A percentile compares a stretch with the other conserved stretches of the same genome.
phyloP scores from a whole-genome alignment of 2,113 vertebrate genomes.

The Stegostoma tigrinum region DNA sequence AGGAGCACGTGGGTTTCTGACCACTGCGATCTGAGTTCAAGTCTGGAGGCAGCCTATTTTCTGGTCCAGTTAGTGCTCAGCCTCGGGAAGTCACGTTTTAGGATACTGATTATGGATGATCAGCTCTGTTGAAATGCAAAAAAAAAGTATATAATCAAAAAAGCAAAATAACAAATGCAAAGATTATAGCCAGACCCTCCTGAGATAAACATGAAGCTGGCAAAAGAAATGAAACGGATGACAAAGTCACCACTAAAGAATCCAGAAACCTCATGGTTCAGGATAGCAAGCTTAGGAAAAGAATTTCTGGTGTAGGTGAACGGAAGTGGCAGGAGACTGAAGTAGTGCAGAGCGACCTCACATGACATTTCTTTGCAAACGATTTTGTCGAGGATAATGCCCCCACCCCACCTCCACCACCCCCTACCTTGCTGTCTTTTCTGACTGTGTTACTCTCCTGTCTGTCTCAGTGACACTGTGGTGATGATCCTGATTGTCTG shows the following conservation, averaged over 20 bases:
- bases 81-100: no score
- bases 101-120: no score
- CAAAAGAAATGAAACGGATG: not conserved
- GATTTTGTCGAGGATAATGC: no score
- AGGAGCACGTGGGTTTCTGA: no score
- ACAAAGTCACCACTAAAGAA: not conserved
- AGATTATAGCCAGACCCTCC: not conserved
- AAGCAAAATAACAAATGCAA: not conserved
- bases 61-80: no score
- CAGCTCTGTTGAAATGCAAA: no score
- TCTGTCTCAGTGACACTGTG: not conserved
- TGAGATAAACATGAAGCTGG: not conserved
- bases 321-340: conserved; percentile 41
- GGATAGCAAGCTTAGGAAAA: not conserved
- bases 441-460: not conserved
- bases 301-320: conserved; percentile 33
- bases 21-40: no score
- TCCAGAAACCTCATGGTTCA: not conserved
- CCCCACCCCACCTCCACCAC: no score
- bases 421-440: no score
- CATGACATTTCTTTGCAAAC: no score
- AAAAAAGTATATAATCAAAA: not conserved
- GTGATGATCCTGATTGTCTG: not conserved
- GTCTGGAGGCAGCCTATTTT: no score
- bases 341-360: not conserved